A percentile compares a stretch with the other conserved stretches of the same genome.
phyloP scores from a whole-genome alignment of 1,140 invertebrate species.

The Ips nitidus region DNA sequence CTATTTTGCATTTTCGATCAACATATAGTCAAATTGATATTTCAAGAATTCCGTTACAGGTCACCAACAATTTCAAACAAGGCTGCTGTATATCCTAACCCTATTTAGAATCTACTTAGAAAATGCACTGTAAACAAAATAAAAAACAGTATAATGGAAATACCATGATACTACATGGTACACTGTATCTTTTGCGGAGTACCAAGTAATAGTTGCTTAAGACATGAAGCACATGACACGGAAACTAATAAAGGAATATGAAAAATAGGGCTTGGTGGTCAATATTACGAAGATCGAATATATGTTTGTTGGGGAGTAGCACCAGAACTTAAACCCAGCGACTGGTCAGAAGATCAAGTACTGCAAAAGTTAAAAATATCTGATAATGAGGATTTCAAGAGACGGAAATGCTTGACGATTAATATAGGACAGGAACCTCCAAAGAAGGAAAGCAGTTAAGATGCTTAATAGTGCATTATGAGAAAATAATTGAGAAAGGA shows the following conservation, averaged over 20 bases:
- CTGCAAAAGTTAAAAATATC: neutral
- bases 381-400: neutral
- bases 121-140: no score
- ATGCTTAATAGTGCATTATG: neutral
- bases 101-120: no score
- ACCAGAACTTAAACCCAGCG: neutral
- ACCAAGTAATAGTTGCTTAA: neutral
- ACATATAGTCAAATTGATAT: no score
- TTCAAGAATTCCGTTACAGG: no score
- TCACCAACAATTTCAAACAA: no score
- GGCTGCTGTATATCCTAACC: no score
- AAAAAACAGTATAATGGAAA: no score
- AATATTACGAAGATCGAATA: neutral
- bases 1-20: no score
- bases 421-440: neutral
- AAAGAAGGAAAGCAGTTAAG: neutral
- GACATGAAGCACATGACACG: neutral
- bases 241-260: neutral
- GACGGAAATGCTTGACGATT: neutral
- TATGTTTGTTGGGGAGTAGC: constrained; percentile 1
- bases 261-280: neutral
- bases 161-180: no score
- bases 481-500: neutral
- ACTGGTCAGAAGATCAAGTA: neutral
- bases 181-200: no score